phyloP scores from a whole-genome alignment of 2,113 vertebrate genomes.

The Sturnus vulgaris region DNA sequence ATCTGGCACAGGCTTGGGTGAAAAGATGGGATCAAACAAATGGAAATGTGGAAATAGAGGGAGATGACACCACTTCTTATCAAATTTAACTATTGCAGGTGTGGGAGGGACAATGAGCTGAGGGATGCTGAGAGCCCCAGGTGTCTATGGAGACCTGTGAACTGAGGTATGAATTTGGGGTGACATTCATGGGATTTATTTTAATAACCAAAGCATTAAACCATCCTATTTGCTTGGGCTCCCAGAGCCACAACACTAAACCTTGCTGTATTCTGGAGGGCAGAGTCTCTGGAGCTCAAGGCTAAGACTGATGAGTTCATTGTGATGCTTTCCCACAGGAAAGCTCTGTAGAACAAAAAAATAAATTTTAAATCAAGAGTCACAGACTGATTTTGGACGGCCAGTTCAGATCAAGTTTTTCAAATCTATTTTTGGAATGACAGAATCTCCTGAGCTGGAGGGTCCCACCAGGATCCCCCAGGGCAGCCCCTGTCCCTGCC shows the following conservation, averaged over 20 bases:
- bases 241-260: background rate
- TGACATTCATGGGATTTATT: background rate
- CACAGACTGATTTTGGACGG: background rate
- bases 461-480: background rate
- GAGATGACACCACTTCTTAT: background rate
- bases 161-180: background rate
- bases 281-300: background rate
- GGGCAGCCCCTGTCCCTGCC: rapidly evolving
- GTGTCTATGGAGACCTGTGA: background rate
- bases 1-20: background rate
- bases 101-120: background rate
- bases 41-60: background rate
- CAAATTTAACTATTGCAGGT: background rate
- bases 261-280: background rate
- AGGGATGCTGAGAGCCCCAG: background rate
- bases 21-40: background rate
- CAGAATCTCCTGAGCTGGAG: background rate
- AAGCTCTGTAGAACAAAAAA: background rate
- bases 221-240: background rate
- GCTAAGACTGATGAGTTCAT: background rate
- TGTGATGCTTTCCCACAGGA: background rate
- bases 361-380: background rate
- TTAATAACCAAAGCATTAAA: background rate
- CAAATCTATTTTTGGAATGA: background rate
- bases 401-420: background rate